Evolutionary conservation across 2,113 vertebrate species (phyloP).

Genomic region (Aythya baeri): DNA sequence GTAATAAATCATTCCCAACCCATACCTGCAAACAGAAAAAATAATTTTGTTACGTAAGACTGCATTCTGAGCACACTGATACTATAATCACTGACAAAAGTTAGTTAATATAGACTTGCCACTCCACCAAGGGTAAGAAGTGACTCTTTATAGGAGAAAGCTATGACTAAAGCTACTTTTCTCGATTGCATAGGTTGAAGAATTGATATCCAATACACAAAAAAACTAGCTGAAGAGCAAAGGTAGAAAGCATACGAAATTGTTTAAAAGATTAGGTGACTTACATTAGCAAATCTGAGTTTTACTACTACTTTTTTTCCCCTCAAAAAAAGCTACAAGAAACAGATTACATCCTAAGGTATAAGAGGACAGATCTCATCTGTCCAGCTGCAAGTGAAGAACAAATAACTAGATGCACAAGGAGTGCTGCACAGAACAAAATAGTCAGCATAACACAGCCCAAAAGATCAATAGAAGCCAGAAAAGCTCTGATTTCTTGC

Average conservation of each 20-base stretch:
- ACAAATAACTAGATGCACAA: not conserved
- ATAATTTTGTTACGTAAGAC: not conserved
- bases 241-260: not conserved
- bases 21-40: slow-evolving; percentile 86
- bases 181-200: not conserved
- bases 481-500: not conserved
- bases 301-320: not conserved
- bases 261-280: not conserved
- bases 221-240: not conserved
- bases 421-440: not conserved
- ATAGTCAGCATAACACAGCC: not conserved
- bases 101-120: not conserved
- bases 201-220: not conserved
- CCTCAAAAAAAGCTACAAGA: not conserved
- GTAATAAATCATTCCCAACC: slow-evolving; percentile 99
- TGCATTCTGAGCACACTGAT: not conserved
- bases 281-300: not conserved
- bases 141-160: not conserved
- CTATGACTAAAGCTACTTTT: not conserved
- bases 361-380: not conserved
- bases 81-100: no score
- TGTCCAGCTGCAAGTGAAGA: not conserved
- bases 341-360: not conserved
- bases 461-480: not conserved
- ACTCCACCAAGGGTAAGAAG: not conserved